A percentile compares a stretch with the other conserved stretches of the same genome.
Conservation (phyloP, 2,113 vertebrate species). For the Lipotes vexillifer region DNA sequence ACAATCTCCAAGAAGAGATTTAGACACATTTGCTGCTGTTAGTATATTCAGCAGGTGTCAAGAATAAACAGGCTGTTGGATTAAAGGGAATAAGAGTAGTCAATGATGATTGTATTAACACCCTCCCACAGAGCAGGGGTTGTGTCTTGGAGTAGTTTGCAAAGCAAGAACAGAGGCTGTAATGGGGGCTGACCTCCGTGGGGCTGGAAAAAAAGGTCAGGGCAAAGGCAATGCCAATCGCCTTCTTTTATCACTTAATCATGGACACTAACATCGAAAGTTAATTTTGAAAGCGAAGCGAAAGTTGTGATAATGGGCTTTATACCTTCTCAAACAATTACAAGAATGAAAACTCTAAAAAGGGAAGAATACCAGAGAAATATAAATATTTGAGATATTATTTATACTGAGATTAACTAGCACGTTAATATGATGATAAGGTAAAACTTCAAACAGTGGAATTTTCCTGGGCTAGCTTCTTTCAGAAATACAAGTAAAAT, state of each 20-base stretch:
- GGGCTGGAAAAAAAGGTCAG: neutral
- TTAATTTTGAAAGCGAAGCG: constrained; percentile 20
- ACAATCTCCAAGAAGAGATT: neutral
- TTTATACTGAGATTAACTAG: neutral
- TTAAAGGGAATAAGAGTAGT: neutral
- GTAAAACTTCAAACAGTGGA: neutral
- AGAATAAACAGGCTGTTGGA: neutral
- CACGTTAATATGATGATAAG: neutral
- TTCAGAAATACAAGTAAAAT: neutral
- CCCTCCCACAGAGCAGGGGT: neutral
- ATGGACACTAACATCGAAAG: neutral
- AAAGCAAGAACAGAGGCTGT: neutral
- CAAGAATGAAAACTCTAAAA: neutral
- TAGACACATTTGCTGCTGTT: neutral
- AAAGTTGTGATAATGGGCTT: neutral
- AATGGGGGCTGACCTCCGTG: neutral
- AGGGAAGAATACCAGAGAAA: neutral
- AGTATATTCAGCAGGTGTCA: neutral
- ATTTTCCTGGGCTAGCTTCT: neutral
- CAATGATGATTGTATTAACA: neutral
- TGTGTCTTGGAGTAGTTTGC: neutral
- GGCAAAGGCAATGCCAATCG: neutral
- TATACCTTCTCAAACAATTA: neutral
- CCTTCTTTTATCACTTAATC: neutral
- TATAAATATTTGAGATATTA: neutral